Percentiles rank a stretch among this genome's conserved stretches.
phyloP scores from a whole-genome alignment of 2,888 invertebrate genomes.

The Parelbella ahira region DNA sequence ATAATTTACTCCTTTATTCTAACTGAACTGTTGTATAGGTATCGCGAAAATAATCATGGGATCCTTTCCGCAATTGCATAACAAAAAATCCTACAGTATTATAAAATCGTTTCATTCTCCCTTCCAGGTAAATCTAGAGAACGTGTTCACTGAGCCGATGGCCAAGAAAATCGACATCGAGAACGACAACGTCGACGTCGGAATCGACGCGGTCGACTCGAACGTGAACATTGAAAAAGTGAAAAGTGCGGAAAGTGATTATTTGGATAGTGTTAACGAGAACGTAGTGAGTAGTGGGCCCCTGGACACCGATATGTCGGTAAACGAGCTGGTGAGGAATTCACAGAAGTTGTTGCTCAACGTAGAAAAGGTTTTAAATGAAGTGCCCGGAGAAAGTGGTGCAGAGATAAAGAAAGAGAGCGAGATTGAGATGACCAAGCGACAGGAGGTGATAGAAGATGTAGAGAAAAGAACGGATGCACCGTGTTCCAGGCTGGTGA shows the following conservation, averaged over 20 bases:
- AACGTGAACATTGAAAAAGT: slow-evolving; percentile 9
- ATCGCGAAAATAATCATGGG: too few species aligned
- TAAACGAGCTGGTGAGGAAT: slow-evolving; percentile 62
- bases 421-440: slow-evolving; percentile 22
- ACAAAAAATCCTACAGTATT: too few species aligned
- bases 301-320: slow-evolving; percentile 41
- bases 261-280: slow-evolving; percentile 37
- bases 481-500: too few species aligned
- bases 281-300: slow-evolving; percentile 36
- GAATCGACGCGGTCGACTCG: slow-evolving; percentile 26
- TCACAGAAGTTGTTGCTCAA: slow-evolving; percentile 64
- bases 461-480: too few species aligned
- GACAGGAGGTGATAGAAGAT: too few species aligned
- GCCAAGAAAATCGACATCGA: slow-evolving; percentile 29
- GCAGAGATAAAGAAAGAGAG: slow-evolving; percentile 6
- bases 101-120: too few species aligned
- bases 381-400: slow-evolving; percentile 25
- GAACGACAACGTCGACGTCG: slow-evolving; percentile 29
- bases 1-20: too few species aligned
- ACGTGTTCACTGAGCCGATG: slow-evolving; percentile 60
- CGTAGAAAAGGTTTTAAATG: slow-evolving; percentile 60
- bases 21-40: too few species aligned
- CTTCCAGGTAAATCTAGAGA: slow-evolving; percentile 65
- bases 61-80: too few species aligned
- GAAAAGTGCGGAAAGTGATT: not conserved